Base-by-base conservation (phyloP, 2,113 vertebrate genomes). In the Gymnorhina tibicen region DNA sequence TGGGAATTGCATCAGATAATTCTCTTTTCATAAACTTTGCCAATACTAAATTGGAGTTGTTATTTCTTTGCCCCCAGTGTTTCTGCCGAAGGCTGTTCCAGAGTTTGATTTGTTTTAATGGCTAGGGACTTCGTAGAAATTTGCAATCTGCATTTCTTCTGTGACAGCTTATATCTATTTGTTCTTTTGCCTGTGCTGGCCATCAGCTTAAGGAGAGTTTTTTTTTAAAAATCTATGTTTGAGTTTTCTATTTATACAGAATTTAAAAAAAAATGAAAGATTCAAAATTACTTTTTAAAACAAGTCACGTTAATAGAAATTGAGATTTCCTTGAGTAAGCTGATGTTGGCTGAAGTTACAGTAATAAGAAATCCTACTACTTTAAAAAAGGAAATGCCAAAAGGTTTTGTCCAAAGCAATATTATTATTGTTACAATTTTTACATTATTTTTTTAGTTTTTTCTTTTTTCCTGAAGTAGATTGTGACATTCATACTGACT, bases 1-100 rank as follows among this genome's bases (percentile, higher is more conserved):
- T 93, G 92, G 92, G 91, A 94, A 92, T 95, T 95, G 92, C 91
- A 94, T 96, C 91, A 96, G 94, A 96, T 95, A 91, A 94, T 96
- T 94, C 88, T 88, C 83, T 93, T 91, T 90, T 96, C 82, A 90
- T 92, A 86, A 93, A 93, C 91, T 95, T 83, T 92, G 94, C 92
- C 96, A 97, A 46, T 94, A 85, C 67, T 88, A 86, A 97, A 95
- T 95, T 96, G 85, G 85, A 95, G 94, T 93, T 90, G 93, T 93
- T 97, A 79, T 85, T 97, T 97, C 96, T 96, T 95, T 97, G 95
- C 94, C 96, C 90, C 91, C 42, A 86, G 92, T 69, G 63, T 93
- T 95, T 95, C 94, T 85, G 82, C 94, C 8, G 10, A 95, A 80
- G 94, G 72, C 94, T 88, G 63, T 92, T 96, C 72, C 88, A 88